Conservation (phyloP, 1,140 invertebrate genomes). For the Nasonia longicornis region DNA sequence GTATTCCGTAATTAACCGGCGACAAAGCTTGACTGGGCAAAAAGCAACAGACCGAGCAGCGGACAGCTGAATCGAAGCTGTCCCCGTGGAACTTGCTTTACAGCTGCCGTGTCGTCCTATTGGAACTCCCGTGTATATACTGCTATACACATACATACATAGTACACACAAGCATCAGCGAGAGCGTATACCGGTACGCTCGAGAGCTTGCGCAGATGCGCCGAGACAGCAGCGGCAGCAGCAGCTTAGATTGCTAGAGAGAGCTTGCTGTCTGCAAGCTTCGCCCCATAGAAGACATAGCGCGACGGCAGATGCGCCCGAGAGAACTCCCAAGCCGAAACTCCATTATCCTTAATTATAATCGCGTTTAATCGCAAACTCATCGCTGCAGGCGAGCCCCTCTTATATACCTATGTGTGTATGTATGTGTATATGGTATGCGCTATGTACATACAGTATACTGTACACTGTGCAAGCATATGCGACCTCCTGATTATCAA, state of each 20-base stretch:
- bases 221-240: neutral
- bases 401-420: conserved; percentile 22
- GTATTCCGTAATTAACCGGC: neutral
- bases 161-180: neutral
- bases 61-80: neutral
- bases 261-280: neutral
- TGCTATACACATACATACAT: no score
- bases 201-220: neutral
- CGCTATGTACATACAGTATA: no score
- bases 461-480: neutral
- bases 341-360: conserved; percentile 67
- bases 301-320: conserved; percentile 8
- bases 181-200: neutral
- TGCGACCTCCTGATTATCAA: conserved; percentile 30
- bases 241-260: neutral
- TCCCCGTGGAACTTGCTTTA: neutral
- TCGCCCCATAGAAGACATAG: neutral
- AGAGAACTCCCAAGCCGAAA: conserved; percentile 50
- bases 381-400: conserved; percentile 44
- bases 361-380: conserved; percentile 66
- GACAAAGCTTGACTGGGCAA: neutral
- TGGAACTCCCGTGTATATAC: neutral
- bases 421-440: neutral
- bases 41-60: neutral
- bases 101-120: neutral